These are phyloP conservation scores for Creontiades dilutus DNA, from an alignment of 2,888 invertebrate species.

Conservation along the genomic window DNA sequence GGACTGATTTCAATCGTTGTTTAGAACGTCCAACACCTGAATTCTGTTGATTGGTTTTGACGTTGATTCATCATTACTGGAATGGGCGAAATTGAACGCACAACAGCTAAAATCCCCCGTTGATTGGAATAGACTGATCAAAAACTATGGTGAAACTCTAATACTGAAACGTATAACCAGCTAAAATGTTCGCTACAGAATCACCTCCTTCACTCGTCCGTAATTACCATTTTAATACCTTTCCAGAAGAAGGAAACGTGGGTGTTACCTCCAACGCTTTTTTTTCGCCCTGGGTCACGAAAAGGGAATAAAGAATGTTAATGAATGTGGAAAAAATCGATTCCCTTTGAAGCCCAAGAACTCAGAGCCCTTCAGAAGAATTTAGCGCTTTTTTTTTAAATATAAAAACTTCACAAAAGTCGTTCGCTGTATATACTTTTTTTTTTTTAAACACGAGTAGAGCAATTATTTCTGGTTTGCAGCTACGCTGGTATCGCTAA, in stretches of 20 bases:
- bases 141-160: no score
- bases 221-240: not conserved
- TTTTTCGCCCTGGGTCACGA: not conserved
- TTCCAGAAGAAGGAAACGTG: not conserved
- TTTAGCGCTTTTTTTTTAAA: not conserved
- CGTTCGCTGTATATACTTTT: not conserved
- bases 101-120: no score
- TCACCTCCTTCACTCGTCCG: not conserved
- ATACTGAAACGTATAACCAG: no score
- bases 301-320: not conserved
- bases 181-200: not conserved
- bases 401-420: not conserved
- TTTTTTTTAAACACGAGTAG: no score
- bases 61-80: no score
- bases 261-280: not conserved
- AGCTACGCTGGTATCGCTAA: no score
- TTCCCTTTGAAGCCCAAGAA: slow-evolving; percentile 8
- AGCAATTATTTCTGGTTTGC: no score
- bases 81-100: no score
- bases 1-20: no score
- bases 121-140: no score
- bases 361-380: not conserved
- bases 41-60: no score
- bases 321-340: slow-evolving; percentile 28
- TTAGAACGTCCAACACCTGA: no score